phyloP scores from a whole-genome alignment of 2,888 invertebrate species.

The Neoaliturus tenellus region DNA sequence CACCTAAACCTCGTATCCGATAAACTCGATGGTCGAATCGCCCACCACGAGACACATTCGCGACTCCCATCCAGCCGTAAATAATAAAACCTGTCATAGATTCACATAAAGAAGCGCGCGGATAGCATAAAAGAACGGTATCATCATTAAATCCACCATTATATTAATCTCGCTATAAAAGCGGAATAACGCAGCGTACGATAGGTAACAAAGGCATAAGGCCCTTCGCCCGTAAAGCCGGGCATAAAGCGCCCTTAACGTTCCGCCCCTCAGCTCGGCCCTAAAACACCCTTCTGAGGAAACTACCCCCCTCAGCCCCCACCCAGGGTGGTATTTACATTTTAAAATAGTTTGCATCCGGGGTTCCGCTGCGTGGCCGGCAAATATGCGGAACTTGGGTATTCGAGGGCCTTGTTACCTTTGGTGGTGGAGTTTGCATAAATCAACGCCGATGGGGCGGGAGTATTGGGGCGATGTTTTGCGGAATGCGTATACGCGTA shows the following conservation, averaged over 20 bases:
- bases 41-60: conserved; percentile 21
- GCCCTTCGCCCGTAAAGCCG: conserved; percentile 47
- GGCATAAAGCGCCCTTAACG: conserved; percentile 49
- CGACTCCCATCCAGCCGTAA: conserved; percentile 41
- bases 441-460: conserved; percentile 4
- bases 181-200: conserved; percentile 42
- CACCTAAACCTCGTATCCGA: background rate
- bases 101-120: conserved; percentile 44
- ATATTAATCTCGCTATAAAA: conserved; percentile 49
- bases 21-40: background rate
- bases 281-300: conserved; percentile 4
- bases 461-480: background rate
- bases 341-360: conserved; percentile 42
- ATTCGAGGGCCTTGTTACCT: background rate
- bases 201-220: conserved; percentile 52
- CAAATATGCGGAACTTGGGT: conserved; percentile 9
- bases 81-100: conserved; percentile 51
- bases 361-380: conserved; percentile 6
- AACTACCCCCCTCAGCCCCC: background rate
- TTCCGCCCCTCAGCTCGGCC: conserved; percentile 35
- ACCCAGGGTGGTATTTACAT: conserved; percentile 37
- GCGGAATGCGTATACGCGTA: background rate
- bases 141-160: conserved; percentile 50
- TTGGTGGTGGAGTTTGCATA: conserved; percentile 7
- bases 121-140: conserved; percentile 49